These are phyloP conservation scores for Cryptotermes secundus DNA, from an alignment of 1,140 invertebrate species.

Conservation along the genomic window DNA sequence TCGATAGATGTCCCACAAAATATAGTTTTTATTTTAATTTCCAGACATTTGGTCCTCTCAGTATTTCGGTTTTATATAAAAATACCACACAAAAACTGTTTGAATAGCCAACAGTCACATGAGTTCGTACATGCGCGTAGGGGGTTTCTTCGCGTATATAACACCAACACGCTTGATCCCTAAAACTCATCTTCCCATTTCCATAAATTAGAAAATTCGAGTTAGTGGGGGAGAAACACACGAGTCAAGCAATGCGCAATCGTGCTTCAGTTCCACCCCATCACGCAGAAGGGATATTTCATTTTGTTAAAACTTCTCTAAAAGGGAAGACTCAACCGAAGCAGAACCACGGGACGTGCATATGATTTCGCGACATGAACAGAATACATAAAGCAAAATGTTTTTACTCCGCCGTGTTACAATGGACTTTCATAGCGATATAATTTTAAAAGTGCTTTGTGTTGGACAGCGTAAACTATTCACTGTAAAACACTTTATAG, in stretches of 20 bases:
- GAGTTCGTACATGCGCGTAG: not conserved
- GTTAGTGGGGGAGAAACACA: not conserved
- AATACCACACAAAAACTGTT: not conserved
- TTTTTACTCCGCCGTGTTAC: not conserved
- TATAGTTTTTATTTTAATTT: not conserved
- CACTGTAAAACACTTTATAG: not conserved
- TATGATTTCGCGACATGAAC: not conserved
- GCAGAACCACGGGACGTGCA: not conserved
- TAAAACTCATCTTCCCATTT: not conserved
- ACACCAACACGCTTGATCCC: not conserved
- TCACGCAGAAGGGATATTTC: not conserved
- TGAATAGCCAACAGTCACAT: not conserved
- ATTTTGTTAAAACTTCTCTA: not conserved
- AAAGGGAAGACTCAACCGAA: not conserved
- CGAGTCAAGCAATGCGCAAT: not conserved
- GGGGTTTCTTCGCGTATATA: not conserved
- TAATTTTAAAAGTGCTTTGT: not conserved
- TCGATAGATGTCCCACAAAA: not conserved
- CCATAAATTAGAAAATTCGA: not conserved
- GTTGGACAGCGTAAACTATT: too few species aligned
- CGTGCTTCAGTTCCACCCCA: not conserved
- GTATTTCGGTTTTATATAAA: not conserved
- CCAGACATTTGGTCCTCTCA: not conserved
- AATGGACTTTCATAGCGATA: not conserved
- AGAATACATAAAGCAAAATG: not conserved